phyloP scores from a whole-genome alignment of 2,888 invertebrate genomes.

The Imbricaverruca yamaguchii region DNA sequence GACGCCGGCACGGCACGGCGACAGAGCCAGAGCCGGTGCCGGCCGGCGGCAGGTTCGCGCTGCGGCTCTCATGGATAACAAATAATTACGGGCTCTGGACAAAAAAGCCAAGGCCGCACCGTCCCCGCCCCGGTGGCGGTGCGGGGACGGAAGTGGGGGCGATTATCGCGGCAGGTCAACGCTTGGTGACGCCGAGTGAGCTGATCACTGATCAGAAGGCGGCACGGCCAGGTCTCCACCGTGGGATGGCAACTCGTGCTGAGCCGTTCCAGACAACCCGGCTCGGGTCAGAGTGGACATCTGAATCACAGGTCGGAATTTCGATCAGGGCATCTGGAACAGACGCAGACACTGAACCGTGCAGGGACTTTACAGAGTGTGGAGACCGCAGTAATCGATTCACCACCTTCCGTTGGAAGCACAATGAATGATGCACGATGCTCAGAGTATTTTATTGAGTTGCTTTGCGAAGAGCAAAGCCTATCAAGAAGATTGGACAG shows the following conservation, averaged over 20 bases:
- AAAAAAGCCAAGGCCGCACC: constrained; percentile 2
- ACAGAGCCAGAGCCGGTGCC: background rate
- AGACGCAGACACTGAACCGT: too few species aligned
- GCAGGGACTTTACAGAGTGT: too few species aligned
- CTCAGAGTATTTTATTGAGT: too few species aligned
- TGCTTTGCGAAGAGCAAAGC: too few species aligned
- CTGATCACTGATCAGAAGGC: background rate
- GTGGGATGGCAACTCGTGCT: background rate
- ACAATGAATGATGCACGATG: too few species aligned
- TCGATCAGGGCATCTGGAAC: too few species aligned
- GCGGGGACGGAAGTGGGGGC: background rate
- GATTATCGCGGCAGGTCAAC: background rate
- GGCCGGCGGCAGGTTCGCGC: background rate
- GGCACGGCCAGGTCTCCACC: too few species aligned
- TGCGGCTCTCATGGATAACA: constrained; percentile 5
- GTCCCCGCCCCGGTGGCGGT: background rate
- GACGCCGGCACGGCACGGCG: background rate
- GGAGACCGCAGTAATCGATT: too few species aligned
- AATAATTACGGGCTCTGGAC: constrained; percentile 18
- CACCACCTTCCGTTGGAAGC: too few species aligned
- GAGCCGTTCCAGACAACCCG: background rate
- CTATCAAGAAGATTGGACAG: too few species aligned
- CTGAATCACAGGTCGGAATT: too few species aligned
- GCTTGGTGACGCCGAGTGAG: background rate
- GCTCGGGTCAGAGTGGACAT: too few species aligned